Evolutionary conservation across 2,797 vertebrate genomes (phyloP).

Genomic region (Sorex maritimensis): DNA sequence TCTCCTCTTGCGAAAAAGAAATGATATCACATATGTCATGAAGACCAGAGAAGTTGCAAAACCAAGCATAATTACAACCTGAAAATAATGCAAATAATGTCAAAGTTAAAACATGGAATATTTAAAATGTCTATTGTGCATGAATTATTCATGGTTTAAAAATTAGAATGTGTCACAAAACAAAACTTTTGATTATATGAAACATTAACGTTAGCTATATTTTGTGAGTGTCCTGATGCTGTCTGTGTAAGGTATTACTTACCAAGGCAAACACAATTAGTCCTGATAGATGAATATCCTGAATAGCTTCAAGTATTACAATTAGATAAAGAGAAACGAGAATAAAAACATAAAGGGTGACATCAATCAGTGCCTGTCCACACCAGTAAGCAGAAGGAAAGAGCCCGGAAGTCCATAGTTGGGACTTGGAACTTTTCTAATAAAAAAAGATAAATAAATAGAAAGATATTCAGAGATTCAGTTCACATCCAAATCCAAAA

Average conservation of each 20-base stretch:
- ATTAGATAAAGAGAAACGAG: conserved; percentile 75
- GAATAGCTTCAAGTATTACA: not conserved
- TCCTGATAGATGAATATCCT: not conserved
- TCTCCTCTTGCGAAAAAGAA: conserved; percentile 92
- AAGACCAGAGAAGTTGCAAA: conserved; percentile 93
- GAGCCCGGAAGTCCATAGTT: conserved; percentile 94
- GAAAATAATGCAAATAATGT: conserved; percentile 48
- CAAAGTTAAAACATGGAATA: conserved; percentile 13
- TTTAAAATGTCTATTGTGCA: not conserved
- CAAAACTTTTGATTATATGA: not conserved
- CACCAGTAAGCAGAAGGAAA: conserved; percentile 97
- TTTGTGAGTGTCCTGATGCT: not conserved
- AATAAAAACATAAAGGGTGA: conserved; percentile 91
- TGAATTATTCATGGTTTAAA: not conserved
- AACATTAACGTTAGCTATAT: not conserved
- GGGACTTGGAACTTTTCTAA: conserved; percentile 94
- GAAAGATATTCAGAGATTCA: not conserved
- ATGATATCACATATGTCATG: conserved; percentile 94
- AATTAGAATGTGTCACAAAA: not conserved
- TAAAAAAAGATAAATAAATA: conserved; percentile 44
- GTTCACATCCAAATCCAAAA: conserved; percentile 2
- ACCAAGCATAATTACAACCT: conserved; percentile 91
- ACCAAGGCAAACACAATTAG: conserved; percentile 61
- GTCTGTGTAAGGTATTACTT: conserved; percentile 1
- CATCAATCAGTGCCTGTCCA: conserved; percentile 95